Conservation (phyloP, 2,797 vertebrate genomes). For the Vireo griseus region DNA sequence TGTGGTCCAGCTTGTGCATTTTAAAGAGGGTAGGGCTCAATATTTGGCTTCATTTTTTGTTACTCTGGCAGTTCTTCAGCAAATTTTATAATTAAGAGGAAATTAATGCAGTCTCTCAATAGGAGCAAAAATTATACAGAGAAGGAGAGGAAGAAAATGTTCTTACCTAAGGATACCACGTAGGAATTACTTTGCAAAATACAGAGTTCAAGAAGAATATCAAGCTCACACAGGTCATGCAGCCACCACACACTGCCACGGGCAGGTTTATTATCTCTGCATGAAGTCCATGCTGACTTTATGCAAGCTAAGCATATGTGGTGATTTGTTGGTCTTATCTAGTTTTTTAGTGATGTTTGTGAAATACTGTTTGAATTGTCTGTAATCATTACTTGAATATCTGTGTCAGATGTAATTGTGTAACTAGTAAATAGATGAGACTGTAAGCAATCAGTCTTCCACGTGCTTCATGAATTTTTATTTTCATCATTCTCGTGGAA, state of each 20-base stretch:
- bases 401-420: fast-evolving
- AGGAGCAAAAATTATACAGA: not conserved
- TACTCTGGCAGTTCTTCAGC: not conserved
- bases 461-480: not conserved
- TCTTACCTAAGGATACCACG: not conserved
- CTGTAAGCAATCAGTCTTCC: not conserved
- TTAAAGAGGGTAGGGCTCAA: not conserved
- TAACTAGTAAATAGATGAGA: not conserved
- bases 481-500: not conserved
- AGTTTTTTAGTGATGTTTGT: not conserved
- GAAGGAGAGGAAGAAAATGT: not conserved
- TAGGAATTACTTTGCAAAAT: not conserved
- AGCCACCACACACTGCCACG: fast-evolving
- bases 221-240: not conserved
- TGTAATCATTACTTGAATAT: not conserved
- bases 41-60: not conserved
- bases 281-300: not conserved
- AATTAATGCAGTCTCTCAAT: not conserved
- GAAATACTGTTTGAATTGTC: not conserved
- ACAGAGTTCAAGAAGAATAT: not conserved
- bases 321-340: not conserved
- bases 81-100: not conserved
- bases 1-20: not conserved
- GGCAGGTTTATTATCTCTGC: not conserved
- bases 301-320: not conserved